Evolutionary conservation across 2,888 invertebrate species (phyloP), one percentile per base, ranked within the genome.

Genomic region (Eristalis pertinax): DNA sequence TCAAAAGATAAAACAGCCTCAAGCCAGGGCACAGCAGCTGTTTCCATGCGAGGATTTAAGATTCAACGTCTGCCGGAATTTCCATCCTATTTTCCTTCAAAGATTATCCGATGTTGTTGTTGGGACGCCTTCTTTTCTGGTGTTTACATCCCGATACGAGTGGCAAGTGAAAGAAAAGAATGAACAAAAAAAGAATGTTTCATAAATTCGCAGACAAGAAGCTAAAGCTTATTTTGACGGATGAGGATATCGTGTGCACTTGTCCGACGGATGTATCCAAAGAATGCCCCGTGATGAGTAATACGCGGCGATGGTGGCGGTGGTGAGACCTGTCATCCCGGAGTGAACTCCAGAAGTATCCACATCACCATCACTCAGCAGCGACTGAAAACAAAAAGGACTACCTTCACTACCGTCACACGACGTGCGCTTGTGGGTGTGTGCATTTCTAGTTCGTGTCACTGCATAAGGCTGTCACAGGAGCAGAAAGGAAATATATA

Each of bases 221-320:
- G 63, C 26, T 62, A 74, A 75, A 82, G 74, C 78, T 82, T 70
- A 82, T 78, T 81, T 72, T 76, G 85, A 86, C 86, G 86, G 81
- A 86, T 70, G 74, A 78, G 82, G 80, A 75, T 85, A 70, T 85
- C 85, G 63, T 77, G 73, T 81, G 64, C 84, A 86, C 85, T 86
- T 86, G 82, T 82, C 82, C 77, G 74, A 78, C 74, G 74, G 50
- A 50, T 50, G 50, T 50, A 19, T 19, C 69, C 82, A 82, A 78
- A 78, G 83, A 77, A 86, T 82, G 62, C 63, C 74, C 65, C 11
- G 63, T 43, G 82, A 86, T 82, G 82, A 86, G 82, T 86, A 82
- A 82, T 82, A 62, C 43, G 35, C 29, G 29, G 29, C 29, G 29
- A 0, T 29, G 65, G 64, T 79, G n/a, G n/a, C n/a, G n/a, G n/a